A percentile compares a stretch with the other conserved stretches of the same genome.
Conservation (phyloP, 92 coral and sea anemone genomes). For the Scolanthus callimorphus region DNA sequence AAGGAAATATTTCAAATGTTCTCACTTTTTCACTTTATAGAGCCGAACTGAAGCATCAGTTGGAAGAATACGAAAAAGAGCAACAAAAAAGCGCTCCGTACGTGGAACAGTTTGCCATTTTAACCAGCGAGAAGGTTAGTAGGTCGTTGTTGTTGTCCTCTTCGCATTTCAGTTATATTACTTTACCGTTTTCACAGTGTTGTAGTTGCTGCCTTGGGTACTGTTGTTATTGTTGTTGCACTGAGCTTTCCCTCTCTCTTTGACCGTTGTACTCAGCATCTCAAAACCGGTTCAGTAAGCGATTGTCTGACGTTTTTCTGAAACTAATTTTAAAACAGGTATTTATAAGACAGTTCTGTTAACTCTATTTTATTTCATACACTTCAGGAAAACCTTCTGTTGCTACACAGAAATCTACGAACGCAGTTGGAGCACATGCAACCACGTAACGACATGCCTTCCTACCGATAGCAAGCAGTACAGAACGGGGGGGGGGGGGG, state of each 20-base stretch:
- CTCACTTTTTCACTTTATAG: constrained; percentile 20
- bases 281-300: no score
- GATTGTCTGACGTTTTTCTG: no score
- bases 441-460: background rate
- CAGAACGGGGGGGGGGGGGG: background rate
- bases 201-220: background rate
- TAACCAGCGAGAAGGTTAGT: constrained; percentile 78
- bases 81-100: constrained; percentile 75
- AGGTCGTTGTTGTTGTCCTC: no score
- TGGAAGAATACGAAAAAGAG: constrained; percentile 66
- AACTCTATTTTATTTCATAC: background rate
- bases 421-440: constrained; percentile 42
- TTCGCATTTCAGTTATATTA: no score
- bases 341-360: background rate
- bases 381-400: constrained; percentile 55
- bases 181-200: background rate
- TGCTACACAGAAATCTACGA: constrained; percentile 58
- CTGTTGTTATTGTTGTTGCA: no score
- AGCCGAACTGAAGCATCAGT: constrained; percentile 51
- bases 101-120: constrained; percentile 74
- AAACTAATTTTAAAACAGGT: no score
- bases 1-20: no score
- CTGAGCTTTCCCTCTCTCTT: no score
- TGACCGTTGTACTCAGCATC: no score
- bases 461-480: background rate